A percentile compares a stretch with the other conserved stretches of the same genome.
These are phyloP conservation scores for Pandemis corylana DNA, from an alignment of 2,888 invertebrate species.

Conservation along the genomic window DNA sequence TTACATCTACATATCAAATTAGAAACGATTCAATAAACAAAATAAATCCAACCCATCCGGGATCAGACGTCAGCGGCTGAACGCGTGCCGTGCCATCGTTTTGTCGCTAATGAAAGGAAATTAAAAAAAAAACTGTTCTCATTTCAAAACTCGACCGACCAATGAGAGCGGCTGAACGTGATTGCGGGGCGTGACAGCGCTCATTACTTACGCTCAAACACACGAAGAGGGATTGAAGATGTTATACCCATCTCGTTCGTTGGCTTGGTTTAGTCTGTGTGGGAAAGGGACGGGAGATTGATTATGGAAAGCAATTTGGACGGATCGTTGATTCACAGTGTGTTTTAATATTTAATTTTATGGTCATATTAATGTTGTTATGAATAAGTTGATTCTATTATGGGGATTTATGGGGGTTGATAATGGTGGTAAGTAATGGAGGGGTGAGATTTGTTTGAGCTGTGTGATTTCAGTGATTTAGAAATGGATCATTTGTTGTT, in stretches of 20 bases:
- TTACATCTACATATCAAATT: conserved; percentile 33
- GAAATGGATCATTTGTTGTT: conserved; percentile 46
- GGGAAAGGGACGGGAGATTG: conserved; percentile 54
- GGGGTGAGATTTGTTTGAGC: conserved; percentile 50
- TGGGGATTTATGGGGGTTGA: conserved; percentile 70
- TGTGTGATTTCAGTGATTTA: conserved; percentile 45
- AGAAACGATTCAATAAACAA: conserved; percentile 39
- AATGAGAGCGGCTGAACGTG: conserved; percentile 68
- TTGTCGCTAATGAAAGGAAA: conserved; percentile 70
- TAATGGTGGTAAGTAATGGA: conserved; percentile 65
- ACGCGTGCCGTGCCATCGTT: conserved; percentile 53
- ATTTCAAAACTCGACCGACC: conserved; percentile 74
- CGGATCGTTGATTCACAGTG: conserved; percentile 67
- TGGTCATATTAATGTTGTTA: conserved; percentile 76
- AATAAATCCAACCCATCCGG: conserved; percentile 46
- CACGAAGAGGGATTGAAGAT: conserved; percentile 44
- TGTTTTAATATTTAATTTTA: conserved; percentile 81
- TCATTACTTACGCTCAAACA: conserved; percentile 73
- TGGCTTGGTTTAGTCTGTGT: conserved; percentile 32
- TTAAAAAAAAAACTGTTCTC: conserved; percentile 66
- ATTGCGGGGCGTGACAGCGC: conserved; percentile 78
- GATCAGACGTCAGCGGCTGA: conserved; percentile 54
- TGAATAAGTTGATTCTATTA: conserved; percentile 76
- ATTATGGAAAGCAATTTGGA: conserved; percentile 63
- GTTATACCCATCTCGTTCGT: conserved; percentile 54